A percentile compares a stretch with the other conserved stretches of the same genome.
Evolutionary conservation across 2,888 invertebrate genomes (phyloP).

Genomic region (Brachylomia viminalis): DNA sequence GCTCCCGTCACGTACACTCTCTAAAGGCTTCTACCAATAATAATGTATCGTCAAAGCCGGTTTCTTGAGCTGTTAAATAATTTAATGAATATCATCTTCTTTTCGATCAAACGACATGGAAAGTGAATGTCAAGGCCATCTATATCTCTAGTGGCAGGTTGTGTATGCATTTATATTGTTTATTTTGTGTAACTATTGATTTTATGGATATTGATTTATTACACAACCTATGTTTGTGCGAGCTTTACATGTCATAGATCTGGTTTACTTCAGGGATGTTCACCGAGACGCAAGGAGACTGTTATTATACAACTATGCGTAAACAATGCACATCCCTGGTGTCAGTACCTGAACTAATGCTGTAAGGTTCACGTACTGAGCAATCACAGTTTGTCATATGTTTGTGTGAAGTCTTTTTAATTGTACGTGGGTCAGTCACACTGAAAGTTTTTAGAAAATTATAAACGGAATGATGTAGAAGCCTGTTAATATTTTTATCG

Average conservation of each 20-base stretch:
- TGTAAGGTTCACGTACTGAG: neutral
- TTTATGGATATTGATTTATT: neutral
- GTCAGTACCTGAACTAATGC: neutral
- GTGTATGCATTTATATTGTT: neutral
- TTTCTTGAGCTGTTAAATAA: slow-evolving; percentile 69
- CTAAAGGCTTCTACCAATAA: slow-evolving; percentile 5
- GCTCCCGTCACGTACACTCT: slow-evolving; percentile 30
- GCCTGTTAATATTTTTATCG: too few relatives aligned
- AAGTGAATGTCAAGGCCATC: slow-evolving; percentile 79
- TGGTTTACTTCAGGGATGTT: neutral
- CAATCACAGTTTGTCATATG: neutral
- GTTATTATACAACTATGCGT: neutral
- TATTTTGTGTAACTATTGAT: neutral
- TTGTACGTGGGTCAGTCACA: too few relatives aligned
- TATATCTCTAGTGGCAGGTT: neutral
- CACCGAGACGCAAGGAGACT: neutral
- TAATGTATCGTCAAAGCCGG: slow-evolving; percentile 61
- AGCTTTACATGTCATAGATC: neutral
- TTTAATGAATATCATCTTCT: slow-evolving; percentile 67
- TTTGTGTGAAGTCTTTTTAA: neutral
- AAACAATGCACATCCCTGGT: neutral
- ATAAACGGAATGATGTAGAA: too few relatives aligned
- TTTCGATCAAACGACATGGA: slow-evolving; percentile 64
- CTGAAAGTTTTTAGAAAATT: too few relatives aligned
- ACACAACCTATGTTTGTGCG: neutral